Base-by-base conservation (phyloP, 2,888 invertebrate genomes). In the Panopea generosa region DNA sequence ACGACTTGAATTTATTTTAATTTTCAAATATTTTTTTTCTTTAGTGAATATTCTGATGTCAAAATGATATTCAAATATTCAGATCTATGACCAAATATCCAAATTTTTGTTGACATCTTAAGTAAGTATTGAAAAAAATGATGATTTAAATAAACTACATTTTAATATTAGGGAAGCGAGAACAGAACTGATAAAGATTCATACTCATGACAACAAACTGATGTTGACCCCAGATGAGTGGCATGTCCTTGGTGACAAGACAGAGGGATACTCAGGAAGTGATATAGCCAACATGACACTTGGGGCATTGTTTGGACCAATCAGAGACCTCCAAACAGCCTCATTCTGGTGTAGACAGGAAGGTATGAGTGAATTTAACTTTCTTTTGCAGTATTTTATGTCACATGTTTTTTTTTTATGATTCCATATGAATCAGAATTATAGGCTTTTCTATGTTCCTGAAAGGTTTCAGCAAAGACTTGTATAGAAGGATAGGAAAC, bases 191-290 rank as follows among this genome's bases (percentile, higher is more conserved):
- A 86, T 93, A 71, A 86, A 87, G 60, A 85, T 89, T 11, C 91
- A 92, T 73, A 84, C 86, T n/a, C 68, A 77, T 33, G 87, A 84
- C n/a, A 87, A 84, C 33, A 67, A 67, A 2, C 69, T 89, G 3
- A 47, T 76, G 1, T 50, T 93, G 61, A 79, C 83, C 3, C 84
- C 86, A 3, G 72, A 85, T 2, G 91, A 93, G n/a, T 94, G 93
- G 93, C 78, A 87, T 2, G 55, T 84, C 7, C 87, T 94, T 27
- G 84, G 93, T 9, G 87, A 92, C 27, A 86, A 86, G 65, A 94
- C 94, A 1, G 93, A 94, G 20, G 94, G 94, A 0, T 94, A 92
- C 86, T 94, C 94, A 11, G 94, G 94, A 9, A 94, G 94, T 50
- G 94, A 95, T 88, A 91, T 95, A n/a, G 90, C 93, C 1, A 92